Evolutionary conservation across 1,140 invertebrate genomes (phyloP), one percentile per base, ranked within the genome.

Genomic region (Aphelinus certus): DNA sequence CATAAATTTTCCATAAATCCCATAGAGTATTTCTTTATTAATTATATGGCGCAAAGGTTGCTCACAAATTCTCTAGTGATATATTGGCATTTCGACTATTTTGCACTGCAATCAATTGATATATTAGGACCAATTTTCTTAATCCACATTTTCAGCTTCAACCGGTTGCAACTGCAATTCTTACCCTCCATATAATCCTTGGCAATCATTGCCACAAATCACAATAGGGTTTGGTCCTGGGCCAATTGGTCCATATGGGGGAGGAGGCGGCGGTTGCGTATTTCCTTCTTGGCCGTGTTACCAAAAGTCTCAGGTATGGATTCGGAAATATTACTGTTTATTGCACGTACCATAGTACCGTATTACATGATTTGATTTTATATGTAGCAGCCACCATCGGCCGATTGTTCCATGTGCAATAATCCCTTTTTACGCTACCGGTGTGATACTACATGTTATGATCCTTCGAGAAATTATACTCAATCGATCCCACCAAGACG

Each of bases 401-500:
- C 77, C 2, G 83, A 86, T 53, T 86, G 84, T 48, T 83, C 82
- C 0, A 66, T 53, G 46, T 86, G 84, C 60, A 57, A 42, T 7
- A 78, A 78, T 76, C 79, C 81, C n/a, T 56, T 81, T n/a, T 61
- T 72, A 0, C 66, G 73, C 7, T 77, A 78, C 48, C 73, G 62
- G 56, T 84, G 83, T 56, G 76, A 83, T 45, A 6, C 75, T 3
- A 58, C 64, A 1, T 84, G 82, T 68, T 78, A 73, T 57, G 71
- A 61, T 53, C 64, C 47, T 3, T 45, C 10, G 7, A 60, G 47
- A 46, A 71, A 71, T 43, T 10, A 55, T 7, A 71, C 71, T 3
- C 62, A 48, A 46, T 4, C 9, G 2, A 46, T 57, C 0, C 60
- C 57, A 0, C 64, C 45, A 4, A 62, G 1, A 26, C 43, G 72